Percentiles rank a stretch among this genome's conserved stretches.
These are phyloP conservation scores for Rhodophaea formosa DNA, from an alignment of 2,888 invertebrate genomes.

Conservation along the genomic window DNA sequence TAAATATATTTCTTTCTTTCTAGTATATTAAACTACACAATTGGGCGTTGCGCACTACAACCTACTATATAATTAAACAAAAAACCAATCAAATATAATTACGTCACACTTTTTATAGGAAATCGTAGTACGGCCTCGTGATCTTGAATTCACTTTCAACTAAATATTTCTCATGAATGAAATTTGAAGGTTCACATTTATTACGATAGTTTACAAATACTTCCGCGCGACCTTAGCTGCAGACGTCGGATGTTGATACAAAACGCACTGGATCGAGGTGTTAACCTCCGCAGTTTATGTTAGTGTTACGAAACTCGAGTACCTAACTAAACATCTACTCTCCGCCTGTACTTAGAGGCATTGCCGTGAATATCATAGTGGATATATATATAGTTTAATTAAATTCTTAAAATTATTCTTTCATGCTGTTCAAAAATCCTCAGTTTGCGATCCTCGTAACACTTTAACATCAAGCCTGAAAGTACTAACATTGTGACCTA, in stretches of 20 bases:
- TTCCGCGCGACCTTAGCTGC: slow-evolving; percentile 4
- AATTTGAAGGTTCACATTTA: slow-evolving; percentile 18
- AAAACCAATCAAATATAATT: too few species aligned
- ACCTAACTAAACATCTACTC: neutral
- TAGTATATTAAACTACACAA: too few species aligned
- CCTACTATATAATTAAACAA: too few species aligned
- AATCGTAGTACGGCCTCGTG: neutral
- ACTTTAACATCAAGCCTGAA: too few species aligned
- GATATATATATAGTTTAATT: too few species aligned
- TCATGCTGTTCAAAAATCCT: too few species aligned
- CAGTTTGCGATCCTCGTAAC: too few species aligned
- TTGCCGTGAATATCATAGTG: neutral
- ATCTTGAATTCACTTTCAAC: neutral
- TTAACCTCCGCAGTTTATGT: slow-evolving; percentile 9
- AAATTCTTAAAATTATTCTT: too few species aligned
- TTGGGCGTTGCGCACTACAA: too few species aligned
- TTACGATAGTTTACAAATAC: slow-evolving; percentile 19
- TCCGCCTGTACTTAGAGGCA: neutral
- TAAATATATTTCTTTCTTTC: too few species aligned
- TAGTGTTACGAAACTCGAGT: slow-evolving; percentile 10
- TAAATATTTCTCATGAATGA: slow-evolving; percentile 8
- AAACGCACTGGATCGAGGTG: slow-evolving; percentile 4
- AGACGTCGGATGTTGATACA: slow-evolving; percentile 15
- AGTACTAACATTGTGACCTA: too few species aligned
- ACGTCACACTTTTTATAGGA: slow-evolving; percentile 1